Evolutionary conservation across 2,113 vertebrate genomes (phyloP), one percentile per base, ranked within the genome.

Genomic region (Etheostoma spectabile): DNA sequence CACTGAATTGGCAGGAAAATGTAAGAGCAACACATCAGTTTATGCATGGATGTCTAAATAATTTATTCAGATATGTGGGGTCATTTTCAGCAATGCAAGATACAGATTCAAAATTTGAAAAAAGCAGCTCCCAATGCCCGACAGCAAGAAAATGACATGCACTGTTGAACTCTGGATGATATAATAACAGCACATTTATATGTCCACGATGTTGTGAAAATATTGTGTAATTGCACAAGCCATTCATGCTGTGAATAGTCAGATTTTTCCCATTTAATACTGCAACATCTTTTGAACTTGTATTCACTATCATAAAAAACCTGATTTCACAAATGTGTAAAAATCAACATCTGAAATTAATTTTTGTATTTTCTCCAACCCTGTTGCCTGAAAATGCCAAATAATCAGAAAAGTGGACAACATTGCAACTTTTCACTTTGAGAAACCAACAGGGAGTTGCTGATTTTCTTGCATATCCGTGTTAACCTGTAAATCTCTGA

Each of bases 81-180:
- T 30, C 19, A 21, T 53, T 74, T 38, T 59, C n/a, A 42, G 27
- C 21, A 12, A 66, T 52, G 21, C 38, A 61, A 61, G 33, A 64
- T 70, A 52, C 52, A 60, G 24, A 76, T 38, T 57, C n/a, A 67
- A 7, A 27, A 4, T 60, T 51, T 79, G 52, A 60, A 76, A 79
- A 27, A 46, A 68, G 38, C 33, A 14, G 4, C 55, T 62, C 10
- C 18, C 30, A 8, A 27, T 48, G 56, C 49, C 74, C 56, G 2
- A 1, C 57, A 63, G 77, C 57, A 24, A 45, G 18, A 67, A 2
- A 33, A 22, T 15, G 73, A 83, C 69, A 45, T 55, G 33, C 6
- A 42, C 2, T 55, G 69, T 80, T 70, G 45, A 74, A 53, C 79
- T 60, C 0, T 49, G 15, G 27, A 22, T 51, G 33, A 79, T 46